Percentiles rank a stretch among this genome's conserved stretches.
phyloP scores from a whole-genome alignment of 2,797 vertebrate genomes.

The Acrossocheilus wenchowensis region DNA sequence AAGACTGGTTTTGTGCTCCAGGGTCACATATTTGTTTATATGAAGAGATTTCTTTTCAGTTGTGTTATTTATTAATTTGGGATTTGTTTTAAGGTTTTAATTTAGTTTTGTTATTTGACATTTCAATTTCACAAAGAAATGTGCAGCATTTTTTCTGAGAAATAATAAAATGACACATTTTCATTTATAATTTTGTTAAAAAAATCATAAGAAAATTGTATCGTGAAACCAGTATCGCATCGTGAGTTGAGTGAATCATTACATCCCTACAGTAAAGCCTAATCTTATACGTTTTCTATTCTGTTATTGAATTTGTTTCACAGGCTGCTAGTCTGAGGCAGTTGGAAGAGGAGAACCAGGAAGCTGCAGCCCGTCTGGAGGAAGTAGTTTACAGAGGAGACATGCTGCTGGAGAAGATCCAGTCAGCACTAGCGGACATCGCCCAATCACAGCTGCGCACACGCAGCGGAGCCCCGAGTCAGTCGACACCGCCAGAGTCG shows the following conservation, averaged over 20 bases:
- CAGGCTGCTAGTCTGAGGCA: constrained; percentile 92
- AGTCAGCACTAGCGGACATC: constrained; percentile 93
- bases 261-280: not conserved
- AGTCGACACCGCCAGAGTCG: constrained; percentile 79
- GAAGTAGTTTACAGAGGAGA: constrained; percentile 94
- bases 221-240: too few species aligned
- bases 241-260: not conserved
- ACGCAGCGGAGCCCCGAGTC: constrained; percentile 83
- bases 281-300: not conserved
- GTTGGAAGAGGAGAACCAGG: constrained; percentile 96
- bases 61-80: too few species aligned
- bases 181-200: too few species aligned
- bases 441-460: constrained; percentile 96
- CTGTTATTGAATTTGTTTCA: constrained; percentile 17
- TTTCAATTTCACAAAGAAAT: too few species aligned
- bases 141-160: too few species aligned
- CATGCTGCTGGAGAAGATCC: constrained; percentile 94
- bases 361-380: constrained; percentile 90
- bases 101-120: too few species aligned
- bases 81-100: too few species aligned
- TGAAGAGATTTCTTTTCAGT: not conserved
- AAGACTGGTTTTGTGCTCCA: too few species aligned
- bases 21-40: not conserved
- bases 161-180: too few species aligned
- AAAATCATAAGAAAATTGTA: too few species aligned